A percentile compares a stretch with the other conserved stretches of the same genome.
Evolutionary conservation across 2,797 vertebrate species (phyloP).

Genomic region (Trichosurus vulpecula): DNA sequence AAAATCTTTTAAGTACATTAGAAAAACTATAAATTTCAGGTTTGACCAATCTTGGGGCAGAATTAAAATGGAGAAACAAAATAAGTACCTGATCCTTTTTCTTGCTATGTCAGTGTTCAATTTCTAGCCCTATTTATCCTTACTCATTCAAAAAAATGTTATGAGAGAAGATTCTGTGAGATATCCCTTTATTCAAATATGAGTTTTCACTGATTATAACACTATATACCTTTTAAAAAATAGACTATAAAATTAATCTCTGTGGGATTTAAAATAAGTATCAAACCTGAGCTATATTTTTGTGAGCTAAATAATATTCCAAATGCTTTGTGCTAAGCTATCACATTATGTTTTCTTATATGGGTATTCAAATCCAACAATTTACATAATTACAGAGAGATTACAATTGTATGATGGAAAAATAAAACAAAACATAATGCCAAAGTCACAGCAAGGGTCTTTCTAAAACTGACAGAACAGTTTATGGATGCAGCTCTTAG

Average conservation of each 20-base stretch:
- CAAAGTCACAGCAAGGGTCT: constrained; percentile 10
- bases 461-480: background rate
- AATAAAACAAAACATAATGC: background rate
- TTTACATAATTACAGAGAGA: background rate
- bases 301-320: background rate
- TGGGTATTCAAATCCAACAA: constrained; percentile 20
- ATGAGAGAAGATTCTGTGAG: background rate
- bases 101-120: background rate
- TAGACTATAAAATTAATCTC: background rate
- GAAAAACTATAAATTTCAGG: background rate
- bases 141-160: background rate
- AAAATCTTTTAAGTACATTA: background rate
- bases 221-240: background rate
- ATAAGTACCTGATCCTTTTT: background rate
- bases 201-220: background rate
- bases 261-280: background rate
- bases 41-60: background rate
- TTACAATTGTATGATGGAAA: background rate
- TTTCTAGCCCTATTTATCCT: background rate
- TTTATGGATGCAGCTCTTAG: background rate
- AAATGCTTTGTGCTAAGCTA: background rate
- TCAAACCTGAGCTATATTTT: background rate
- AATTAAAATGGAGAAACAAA: background rate
- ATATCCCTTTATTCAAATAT: constrained; percentile 8
- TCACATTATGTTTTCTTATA: background rate